Conservation (phyloP, 2,888 invertebrate genomes). For the Epirrita christyi region DNA sequence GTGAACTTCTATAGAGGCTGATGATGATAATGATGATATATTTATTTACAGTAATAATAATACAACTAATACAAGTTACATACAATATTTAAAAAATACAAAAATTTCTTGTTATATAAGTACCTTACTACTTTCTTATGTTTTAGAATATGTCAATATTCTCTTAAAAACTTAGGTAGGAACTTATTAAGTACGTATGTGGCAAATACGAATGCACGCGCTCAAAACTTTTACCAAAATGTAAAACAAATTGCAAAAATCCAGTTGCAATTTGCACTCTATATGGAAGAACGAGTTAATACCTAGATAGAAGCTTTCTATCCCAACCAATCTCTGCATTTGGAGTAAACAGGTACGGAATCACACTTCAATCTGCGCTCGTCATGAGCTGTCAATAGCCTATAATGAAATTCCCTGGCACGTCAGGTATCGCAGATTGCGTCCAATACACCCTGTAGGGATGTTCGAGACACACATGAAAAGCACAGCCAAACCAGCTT, state of each 20-base stretch:
- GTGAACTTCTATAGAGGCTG: no score
- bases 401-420: constrained; percentile 76
- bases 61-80: no score
- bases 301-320: constrained; percentile 1
- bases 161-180: no score
- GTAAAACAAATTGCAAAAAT: not conserved
- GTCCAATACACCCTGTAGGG: constrained; percentile 75
- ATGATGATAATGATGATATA: no score
- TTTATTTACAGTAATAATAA: no score
- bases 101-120: no score
- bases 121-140: no score
- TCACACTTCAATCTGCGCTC: constrained; percentile 57
- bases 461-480: constrained; percentile 58
- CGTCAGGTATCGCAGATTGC: constrained; percentile 79
- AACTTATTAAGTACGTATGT: no score
- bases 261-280: constrained; percentile 20
- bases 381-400: constrained; percentile 70
- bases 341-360: constrained; percentile 25
- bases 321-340: constrained; percentile 23
- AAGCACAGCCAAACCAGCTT: constrained; percentile 51
- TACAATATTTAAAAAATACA: no score
- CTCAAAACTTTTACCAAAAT: constrained; percentile 2
- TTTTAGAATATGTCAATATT: no score
- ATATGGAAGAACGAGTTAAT: constrained; percentile 18
- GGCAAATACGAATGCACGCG: not conserved